Percentiles rank a stretch among this genome's conserved stretches.
phyloP scores from a whole-genome alignment of 2,113 vertebrate genomes.

The Micronisus gabar region DNA sequence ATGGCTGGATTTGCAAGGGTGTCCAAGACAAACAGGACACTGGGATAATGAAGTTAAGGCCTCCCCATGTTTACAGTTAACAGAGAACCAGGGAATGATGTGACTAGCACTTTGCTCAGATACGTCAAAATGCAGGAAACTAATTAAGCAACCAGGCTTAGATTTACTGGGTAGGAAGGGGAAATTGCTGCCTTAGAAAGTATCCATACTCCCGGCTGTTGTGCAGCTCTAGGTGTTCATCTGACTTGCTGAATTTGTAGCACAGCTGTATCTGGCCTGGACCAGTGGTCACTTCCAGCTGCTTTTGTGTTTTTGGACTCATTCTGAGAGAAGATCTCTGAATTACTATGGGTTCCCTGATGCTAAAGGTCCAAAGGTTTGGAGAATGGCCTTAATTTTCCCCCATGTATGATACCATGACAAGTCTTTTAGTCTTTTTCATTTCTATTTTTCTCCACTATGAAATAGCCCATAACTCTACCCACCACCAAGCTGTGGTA shows the following conservation, averaged over 20 bases:
- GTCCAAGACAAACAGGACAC: neutral
- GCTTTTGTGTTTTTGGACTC: neutral
- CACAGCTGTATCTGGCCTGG: neutral
- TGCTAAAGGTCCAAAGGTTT: neutral
- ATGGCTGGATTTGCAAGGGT: neutral
- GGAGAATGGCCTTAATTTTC: neutral
- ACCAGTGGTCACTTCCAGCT: neutral
- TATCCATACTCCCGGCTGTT: fast-evolving
- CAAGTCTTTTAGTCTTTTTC: neutral
- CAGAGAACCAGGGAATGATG: neutral
- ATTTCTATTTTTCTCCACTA: neutral
- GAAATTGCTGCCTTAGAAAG: neutral
- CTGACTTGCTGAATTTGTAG: neutral
- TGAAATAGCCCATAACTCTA: neutral
- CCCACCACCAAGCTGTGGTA: neutral
- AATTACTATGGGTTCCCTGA: neutral
- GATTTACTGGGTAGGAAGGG: neutral
- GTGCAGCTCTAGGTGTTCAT: neutral
- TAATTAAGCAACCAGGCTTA: neutral
- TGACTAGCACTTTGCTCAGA: neutral
- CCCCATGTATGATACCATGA: neutral
- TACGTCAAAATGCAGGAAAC: neutral
- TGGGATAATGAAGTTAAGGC: neutral
- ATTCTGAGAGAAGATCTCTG: neutral
- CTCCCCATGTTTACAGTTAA: neutral